A percentile compares a stretch with the other conserved stretches of the same genome.
Evolutionary conservation across 2,113 vertebrate genomes (phyloP).

Genomic region (Rhea americana): DNA sequence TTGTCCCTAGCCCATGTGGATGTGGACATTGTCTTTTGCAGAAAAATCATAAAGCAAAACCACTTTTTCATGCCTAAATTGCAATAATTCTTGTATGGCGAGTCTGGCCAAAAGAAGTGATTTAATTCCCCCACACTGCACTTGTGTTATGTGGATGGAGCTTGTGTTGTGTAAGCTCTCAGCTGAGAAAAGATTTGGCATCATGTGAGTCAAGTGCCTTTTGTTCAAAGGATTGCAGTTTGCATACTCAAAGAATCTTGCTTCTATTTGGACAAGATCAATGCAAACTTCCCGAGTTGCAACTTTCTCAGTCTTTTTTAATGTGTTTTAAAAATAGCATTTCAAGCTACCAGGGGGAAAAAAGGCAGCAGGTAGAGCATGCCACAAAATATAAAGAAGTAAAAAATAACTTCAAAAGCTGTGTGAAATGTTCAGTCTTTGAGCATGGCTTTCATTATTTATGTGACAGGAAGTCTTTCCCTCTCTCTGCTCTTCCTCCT

Average conservation of each 20-base stretch:
- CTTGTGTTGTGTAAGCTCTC: background rate
- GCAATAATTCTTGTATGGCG: background rate
- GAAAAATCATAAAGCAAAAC: background rate
- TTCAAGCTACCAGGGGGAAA: conserved; percentile 11
- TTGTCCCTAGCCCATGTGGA: background rate
- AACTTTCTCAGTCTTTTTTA: conserved; percentile 31
- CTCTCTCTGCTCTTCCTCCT: background rate
- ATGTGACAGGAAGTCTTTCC: conserved; percentile 20
- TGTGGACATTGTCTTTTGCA: rapidly evolving
- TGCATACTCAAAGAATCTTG: conserved; percentile 18
- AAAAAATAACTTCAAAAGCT: conserved; percentile 67
- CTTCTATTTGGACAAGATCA: conserved; percentile 37
- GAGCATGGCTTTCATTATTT: conserved; percentile 64
- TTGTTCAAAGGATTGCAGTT: conserved; percentile 61
- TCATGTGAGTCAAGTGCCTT: conserved; percentile 33
- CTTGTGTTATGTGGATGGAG: background rate
- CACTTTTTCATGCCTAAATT: background rate
- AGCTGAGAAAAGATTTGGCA: conserved; percentile 6
- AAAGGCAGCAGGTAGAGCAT: conserved; percentile 26
- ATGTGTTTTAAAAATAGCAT: conserved; percentile 6
- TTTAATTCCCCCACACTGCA: background rate
- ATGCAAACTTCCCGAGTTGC: conserved; percentile 26
- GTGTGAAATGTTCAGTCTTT: conserved; percentile 56
- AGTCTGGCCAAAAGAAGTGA: background rate
- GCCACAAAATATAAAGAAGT: conserved; percentile 28